These are phyloP conservation scores for Erpornis zantholeuca DNA, from an alignment of 2,113 vertebrate species.

Conservation along the genomic window DNA sequence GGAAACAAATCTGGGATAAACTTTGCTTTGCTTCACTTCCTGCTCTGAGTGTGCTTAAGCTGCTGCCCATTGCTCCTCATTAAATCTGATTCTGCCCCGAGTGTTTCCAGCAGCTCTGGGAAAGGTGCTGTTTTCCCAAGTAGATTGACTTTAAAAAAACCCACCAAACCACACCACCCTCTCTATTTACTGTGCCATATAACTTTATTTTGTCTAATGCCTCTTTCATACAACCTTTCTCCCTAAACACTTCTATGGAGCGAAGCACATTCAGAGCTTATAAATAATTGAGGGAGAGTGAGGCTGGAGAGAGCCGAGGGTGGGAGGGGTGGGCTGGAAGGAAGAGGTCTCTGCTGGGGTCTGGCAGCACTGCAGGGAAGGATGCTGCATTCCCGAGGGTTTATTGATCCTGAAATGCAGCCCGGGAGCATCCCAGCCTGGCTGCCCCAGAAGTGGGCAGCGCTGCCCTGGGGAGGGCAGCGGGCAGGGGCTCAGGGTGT, in stretches of 20 bases:
- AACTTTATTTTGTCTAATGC: constrained; percentile 24
- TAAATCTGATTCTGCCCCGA: constrained; percentile 41
- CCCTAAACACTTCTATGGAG: not conserved
- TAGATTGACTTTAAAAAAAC: not conserved
- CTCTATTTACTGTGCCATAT: not conserved
- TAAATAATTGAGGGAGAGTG: not conserved
- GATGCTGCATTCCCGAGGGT: not conserved
- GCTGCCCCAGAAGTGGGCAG: rapidly evolving
- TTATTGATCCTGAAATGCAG: not conserved
- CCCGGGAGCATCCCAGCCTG: rapidly evolving
- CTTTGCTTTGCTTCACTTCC: not conserved
- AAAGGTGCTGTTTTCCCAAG: not conserved
- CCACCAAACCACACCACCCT: not conserved
- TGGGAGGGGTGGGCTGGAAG: not conserved
- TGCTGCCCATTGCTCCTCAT: not conserved
- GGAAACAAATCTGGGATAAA: not conserved
- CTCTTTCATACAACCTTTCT: constrained; percentile 23
- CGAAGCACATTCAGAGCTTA: constrained; percentile 1
- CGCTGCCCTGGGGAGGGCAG: not conserved
- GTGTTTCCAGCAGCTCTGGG: not conserved
- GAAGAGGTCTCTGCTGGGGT: not conserved
- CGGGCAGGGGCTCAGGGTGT: rapidly evolving
- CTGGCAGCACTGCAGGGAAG: not conserved
- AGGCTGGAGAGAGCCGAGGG: not conserved
- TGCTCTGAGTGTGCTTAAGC: not conserved